phyloP scores from a whole-genome alignment of 2,888 invertebrate genomes.

The Deilephila porcellus region DNA sequence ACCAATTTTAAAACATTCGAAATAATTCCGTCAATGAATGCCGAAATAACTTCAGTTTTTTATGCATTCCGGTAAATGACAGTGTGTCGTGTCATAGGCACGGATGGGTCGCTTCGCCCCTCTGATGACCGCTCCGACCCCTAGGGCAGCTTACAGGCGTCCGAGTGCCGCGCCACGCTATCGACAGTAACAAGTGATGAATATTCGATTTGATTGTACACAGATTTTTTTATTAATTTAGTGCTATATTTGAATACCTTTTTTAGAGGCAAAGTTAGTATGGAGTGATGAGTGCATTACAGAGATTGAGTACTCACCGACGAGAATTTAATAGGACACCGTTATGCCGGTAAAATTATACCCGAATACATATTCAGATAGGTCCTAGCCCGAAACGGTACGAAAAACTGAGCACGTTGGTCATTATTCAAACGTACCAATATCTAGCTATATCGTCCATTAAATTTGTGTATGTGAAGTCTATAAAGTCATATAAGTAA shows the following conservation, averaged over 20 bases:
- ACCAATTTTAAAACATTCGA: background rate
- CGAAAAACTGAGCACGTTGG: too few relatives aligned
- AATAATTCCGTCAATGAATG: constrained; percentile 3
- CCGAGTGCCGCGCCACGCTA: constrained; percentile 36
- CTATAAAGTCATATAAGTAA: too few relatives aligned
- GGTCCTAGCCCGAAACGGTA: too few relatives aligned
- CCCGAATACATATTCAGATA: too few relatives aligned
- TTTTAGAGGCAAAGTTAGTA: too few relatives aligned
- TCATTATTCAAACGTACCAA: too few relatives aligned
- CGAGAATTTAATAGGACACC: too few relatives aligned
- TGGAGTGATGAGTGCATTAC: too few relatives aligned
- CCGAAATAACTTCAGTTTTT: constrained; percentile 39
- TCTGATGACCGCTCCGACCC: constrained; percentile 72
- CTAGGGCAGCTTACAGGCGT: constrained; percentile 58
- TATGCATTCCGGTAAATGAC: constrained; percentile 61
- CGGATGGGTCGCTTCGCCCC: constrained; percentile 61
- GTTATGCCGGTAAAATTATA: too few relatives aligned
- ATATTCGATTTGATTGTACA: constrained; percentile 1
- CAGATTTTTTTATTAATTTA: background rate
- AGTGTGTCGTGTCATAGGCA: constrained; percentile 66
- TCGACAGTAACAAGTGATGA: constrained; percentile 33
- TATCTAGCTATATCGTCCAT: too few relatives aligned
- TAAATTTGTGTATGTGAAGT: too few relatives aligned
- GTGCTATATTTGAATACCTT: background rate
- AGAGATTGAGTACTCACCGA: too few relatives aligned